phyloP scores from a whole-genome alignment of 2,888 invertebrate species.

The Drosophila neonasuta region DNA sequence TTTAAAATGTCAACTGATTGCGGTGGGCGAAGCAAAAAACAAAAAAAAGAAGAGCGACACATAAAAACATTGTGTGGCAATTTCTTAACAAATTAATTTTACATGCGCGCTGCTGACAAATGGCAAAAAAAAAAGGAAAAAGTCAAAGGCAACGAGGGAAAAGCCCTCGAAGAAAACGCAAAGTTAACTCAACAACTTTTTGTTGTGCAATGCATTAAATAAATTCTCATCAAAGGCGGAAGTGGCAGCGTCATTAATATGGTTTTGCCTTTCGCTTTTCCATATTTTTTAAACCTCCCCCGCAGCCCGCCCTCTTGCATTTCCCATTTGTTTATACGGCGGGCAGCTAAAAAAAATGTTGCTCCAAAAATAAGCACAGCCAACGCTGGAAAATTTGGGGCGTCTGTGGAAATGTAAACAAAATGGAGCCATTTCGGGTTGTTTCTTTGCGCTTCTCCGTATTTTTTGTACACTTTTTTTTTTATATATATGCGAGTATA shows the following conservation, averaged over 20 bases:
- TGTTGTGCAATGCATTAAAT: conserved; percentile 53
- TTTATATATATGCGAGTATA: conserved; percentile 29
- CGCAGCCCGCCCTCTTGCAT: conserved; percentile 21
- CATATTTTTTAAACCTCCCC: conserved; percentile 6
- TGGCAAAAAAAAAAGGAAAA: conserved; percentile 6
- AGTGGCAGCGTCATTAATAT: conserved; percentile 61
- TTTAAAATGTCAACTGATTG: conserved; percentile 64
- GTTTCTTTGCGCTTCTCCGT: conserved; percentile 1
- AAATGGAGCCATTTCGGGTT: conserved; percentile 58
- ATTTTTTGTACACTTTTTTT: conserved; percentile 15
- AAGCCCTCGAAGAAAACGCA: neutral
- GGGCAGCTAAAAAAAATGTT: conserved; percentile 48
- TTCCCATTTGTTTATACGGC: conserved; percentile 53
- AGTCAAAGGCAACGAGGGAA: neutral
- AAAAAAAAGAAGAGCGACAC: neutral
- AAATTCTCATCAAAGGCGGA: conserved; percentile 54
- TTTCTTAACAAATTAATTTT: conserved; percentile 50
- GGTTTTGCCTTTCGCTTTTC: conserved; percentile 20
- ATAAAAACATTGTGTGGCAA: neutral
- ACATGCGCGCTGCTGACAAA: conserved; percentile 24
- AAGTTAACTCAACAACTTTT: conserved; percentile 23
- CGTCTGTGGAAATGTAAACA: conserved; percentile 64
- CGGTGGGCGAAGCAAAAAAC: neutral
- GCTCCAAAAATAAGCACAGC: conserved; percentile 54
- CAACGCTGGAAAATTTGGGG: conserved; percentile 59